phyloP scores from a whole-genome alignment of 1,140 invertebrate species.

The Drosophila jambulina region DNA sequence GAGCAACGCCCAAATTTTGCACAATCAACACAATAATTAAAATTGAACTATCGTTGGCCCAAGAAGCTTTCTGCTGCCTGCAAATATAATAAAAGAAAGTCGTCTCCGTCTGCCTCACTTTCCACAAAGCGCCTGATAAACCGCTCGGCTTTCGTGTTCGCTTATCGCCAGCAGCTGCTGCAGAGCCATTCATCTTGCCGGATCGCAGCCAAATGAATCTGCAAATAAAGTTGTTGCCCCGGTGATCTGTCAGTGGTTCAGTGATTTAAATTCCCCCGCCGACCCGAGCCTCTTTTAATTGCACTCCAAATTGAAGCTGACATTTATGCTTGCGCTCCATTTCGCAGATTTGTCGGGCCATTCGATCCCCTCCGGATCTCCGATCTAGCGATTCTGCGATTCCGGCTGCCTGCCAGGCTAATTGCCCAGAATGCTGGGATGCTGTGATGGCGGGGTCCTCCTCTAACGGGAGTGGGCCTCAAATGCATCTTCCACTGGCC shows the following conservation, averaged over 20 bases:
- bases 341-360: conserved; percentile 32
- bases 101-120: conserved; percentile 56
- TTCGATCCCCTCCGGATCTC: conserved; percentile 22
- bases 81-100: conserved; percentile 62
- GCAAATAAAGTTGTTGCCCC: conserved; percentile 74
- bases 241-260: conserved; percentile 56
- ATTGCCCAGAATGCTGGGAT: conserved; percentile 65
- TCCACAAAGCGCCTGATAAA: conserved; percentile 50
- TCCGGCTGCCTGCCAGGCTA: conserved; percentile 53
- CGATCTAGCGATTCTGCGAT: not conserved
- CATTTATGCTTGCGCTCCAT: conserved; percentile 79
- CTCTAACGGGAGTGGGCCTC: conserved; percentile 41
- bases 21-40: conserved; percentile 50
- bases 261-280: conserved; percentile 29
- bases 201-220: conserved; percentile 66
- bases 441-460: conserved; percentile 33
- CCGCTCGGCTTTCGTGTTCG: conserved; percentile 27
- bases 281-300: conserved; percentile 63
- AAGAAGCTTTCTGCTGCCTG: conserved; percentile 37
- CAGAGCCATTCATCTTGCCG: conserved; percentile 69
- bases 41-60: conserved; percentile 10
- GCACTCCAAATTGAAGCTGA: conserved; percentile 71
- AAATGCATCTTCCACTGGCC: conserved; percentile 24
- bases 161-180: conserved; percentile 62
- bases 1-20: conserved; percentile 55